Evolutionary conservation across 2,888 invertebrate genomes (phyloP).

Genomic region (Pteria penguin): DNA sequence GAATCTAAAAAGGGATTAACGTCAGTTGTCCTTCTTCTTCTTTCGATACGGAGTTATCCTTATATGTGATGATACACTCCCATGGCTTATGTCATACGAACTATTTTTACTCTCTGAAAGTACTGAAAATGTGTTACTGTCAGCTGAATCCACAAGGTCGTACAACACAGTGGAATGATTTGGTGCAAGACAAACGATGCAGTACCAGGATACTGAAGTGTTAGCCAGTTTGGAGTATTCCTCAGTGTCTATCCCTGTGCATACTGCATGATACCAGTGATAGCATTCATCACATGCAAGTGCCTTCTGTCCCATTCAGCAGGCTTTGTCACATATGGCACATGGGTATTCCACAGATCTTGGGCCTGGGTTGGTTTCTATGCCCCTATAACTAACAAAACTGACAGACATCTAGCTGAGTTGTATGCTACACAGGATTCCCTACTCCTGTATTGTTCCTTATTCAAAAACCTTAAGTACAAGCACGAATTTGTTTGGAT

Average conservation of each 20-base stretch:
- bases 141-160: conserved; percentile 12
- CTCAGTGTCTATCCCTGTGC: conserved; percentile 8
- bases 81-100: not conserved
- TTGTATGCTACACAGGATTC: not conserved
- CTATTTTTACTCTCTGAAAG: not conserved
- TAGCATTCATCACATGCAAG: conserved; percentile 21
- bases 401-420: not conserved
- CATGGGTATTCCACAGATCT: conserved; percentile 8
- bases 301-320: conserved; percentile 9
- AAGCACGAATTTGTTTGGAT: not conserved
- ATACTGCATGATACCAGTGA: conserved; percentile 13
- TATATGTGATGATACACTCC: not conserved
- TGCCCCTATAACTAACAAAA: not conserved
- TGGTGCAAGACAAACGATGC: conserved; percentile 8
- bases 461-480: not conserved
- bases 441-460: conserved; percentile 1
- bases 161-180: conserved; percentile 10
- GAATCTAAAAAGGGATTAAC: too few species aligned
- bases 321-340: conserved; percentile 14
- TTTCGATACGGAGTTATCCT: too few species aligned
- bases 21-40: too few species aligned
- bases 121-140: conserved; percentile 13
- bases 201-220: conserved; percentile 16
- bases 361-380: conserved; percentile 11
- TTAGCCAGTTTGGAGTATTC: conserved; percentile 5